Base-by-base conservation (phyloP, 2,888 invertebrate genomes). In the Melinaea menophilus region DNA sequence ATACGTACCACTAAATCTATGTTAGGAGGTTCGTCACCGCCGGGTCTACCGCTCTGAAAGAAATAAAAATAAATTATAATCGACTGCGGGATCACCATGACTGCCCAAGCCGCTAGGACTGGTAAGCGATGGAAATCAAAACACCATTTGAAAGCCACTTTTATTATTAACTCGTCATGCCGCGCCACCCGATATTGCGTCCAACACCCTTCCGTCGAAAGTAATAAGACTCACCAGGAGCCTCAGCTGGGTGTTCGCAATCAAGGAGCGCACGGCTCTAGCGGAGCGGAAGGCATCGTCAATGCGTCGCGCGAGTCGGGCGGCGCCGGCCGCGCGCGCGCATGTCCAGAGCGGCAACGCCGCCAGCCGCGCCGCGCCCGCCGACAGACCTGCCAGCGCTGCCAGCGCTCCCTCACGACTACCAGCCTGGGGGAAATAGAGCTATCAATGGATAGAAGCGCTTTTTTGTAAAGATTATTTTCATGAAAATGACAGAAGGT, bases 331-430 rank as follows among this genome's bases (percentile, higher is more conserved):
- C 9, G 93, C 93, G 71, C 95, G 94, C 58, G 97, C 85, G 60
- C 95, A 93, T 34, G 95, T 93, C 98, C 98, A 98, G 61, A 98
- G 86, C 2, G 98, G 95, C 62, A 98, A 87, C 47, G 96, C 95
- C 46, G 95, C 93, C 55, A 97, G 88, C 55, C 95, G 92, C 67
- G 93, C 89, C 1, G 88, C 88, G 64, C 92, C 65, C n/a, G 69
- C 91, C 55, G 90, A 88, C 46, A 93, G 80, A 0, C 94, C 94
- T 0, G 94, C 93, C 54, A 93, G 78, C 12, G 93, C 86, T 0
- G 92, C 92, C 47, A 93, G 77, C 9, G 93, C 92, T 35, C 92
- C 92, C 69, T 93, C 93, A 9, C 93, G 75, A 51, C 88, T 84
- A 2, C 86, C 82, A 22, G 79, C 79, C 83, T 92, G 85, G 71